Evolutionary conservation across 2,797 vertebrate species (phyloP).

Genomic region (Nyctalus aviator): DNA sequence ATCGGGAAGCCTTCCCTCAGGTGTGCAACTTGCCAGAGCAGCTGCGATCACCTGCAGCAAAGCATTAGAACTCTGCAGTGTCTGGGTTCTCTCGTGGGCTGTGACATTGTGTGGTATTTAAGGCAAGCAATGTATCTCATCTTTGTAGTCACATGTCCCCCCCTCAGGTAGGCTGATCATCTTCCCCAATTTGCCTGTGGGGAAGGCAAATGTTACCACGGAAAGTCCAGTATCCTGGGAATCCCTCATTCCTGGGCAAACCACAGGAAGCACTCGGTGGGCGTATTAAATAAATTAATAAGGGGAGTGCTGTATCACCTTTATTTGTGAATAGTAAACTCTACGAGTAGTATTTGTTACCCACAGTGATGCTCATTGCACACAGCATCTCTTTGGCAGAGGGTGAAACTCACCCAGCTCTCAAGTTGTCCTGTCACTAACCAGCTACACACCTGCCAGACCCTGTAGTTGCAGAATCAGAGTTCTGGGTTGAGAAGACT

Average conservation of each 20-base stretch:
- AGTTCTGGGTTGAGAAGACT: background rate
- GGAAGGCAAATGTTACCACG: no score
- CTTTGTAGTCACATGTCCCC: background rate
- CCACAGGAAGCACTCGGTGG: slow-evolving; percentile 21
- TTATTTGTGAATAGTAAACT: background rate
- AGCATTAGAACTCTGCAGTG: background rate
- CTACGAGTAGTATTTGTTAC: background rate
- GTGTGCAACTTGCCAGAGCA: background rate
- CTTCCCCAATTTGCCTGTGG: background rate
- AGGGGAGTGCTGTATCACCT: background rate
- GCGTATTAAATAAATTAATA: background rate
- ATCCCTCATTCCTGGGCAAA: background rate
- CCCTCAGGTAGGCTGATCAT: background rate
- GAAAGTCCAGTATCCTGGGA: background rate
- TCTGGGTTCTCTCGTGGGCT: background rate
- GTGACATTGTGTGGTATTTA: background rate
- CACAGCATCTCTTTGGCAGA: background rate
- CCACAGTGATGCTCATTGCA: background rate
- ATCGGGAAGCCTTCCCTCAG: background rate
- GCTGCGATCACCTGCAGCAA: background rate
- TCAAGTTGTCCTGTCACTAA: background rate
- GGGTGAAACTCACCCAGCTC: background rate
- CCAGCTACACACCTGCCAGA: background rate
- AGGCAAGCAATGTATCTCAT: background rate
- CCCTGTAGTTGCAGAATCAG: background rate